Base-by-base conservation (phyloP, 1,140 invertebrate species). In the Nasonia longicornis region DNA sequence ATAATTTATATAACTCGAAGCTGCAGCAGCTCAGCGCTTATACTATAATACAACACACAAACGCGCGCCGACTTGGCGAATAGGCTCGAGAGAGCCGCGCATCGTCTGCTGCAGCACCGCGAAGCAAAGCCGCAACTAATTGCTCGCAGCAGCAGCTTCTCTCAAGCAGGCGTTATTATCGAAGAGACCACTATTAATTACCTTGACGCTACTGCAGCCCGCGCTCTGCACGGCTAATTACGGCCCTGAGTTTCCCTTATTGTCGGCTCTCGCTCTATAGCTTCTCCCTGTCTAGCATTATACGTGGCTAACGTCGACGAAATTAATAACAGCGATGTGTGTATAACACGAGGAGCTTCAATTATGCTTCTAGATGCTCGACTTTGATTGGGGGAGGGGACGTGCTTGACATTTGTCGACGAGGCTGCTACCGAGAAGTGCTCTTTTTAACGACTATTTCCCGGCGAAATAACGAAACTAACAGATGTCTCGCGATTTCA, bases 101-200 rank as follows among this genome's bases (percentile, higher is more conserved):
- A 29, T 75, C 8, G 20, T 14, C 38, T 6, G 26, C 73, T 4
- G 31, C 4, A 35, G 42, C 29, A 4, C 66, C 66, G 69, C 16
- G 29, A 45, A 35, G 71, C 29, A 67, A 74, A 69, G 63, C 72
- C 79, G 64, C 63, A 80, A 75, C 72, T 80, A 80, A 80, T 74
- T 80, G 79, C 79, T 75, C 64, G 58, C 69, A 38, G 35, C 12
- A 42, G 38, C 38, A 14, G 2, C 7, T 70, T 70, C 76, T 71
- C 69, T 63, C 48, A 31, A 64, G 29, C 52, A 35, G 22, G 38
- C 78, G 64, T 75, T 75, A 80, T 80, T 80, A 80, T 80, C 72
- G 79, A 75, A 45, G 72, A 67, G 45, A 11, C 20, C 26, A 73
- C 72, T 75, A 80, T 74, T 80, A 80, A 75, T 80, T 75, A 80